A percentile compares a stretch with the other conserved stretches of the same genome.
Conservation (phyloP, 2,113 vertebrate species). For the Chaetodon trifascialis region DNA sequence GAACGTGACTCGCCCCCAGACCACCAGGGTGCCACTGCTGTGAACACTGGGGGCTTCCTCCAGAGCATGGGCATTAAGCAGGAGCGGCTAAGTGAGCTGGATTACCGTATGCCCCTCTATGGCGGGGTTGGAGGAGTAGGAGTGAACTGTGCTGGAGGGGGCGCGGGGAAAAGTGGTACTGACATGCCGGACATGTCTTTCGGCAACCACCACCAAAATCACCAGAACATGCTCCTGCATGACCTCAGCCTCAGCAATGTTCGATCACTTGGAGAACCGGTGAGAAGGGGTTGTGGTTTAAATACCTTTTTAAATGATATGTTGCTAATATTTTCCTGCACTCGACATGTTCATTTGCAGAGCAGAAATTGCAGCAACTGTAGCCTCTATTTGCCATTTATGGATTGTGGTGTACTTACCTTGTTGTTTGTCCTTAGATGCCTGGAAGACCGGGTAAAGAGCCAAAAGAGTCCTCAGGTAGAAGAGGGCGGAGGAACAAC, state of each 20-base stretch:
- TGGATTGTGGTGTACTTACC: background rate
- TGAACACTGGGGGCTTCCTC: slow-evolving; percentile 85
- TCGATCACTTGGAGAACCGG: slow-evolving; percentile 72
- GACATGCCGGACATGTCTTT: slow-evolving; percentile 89
- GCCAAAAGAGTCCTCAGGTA: slow-evolving; percentile 90
- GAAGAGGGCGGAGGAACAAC: slow-evolving; percentile 93
- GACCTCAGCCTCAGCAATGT: slow-evolving; percentile 90
- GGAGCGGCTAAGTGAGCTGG: slow-evolving; percentile 93
- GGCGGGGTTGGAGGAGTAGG: slow-evolving; percentile 80
- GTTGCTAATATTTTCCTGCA: background rate
- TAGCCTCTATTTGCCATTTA: background rate
- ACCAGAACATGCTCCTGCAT: slow-evolving; percentile 91
- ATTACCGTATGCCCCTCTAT: slow-evolving; percentile 87
- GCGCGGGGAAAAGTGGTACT: slow-evolving; percentile 83
- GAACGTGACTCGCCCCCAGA: slow-evolving; percentile 90
- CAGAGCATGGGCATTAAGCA: slow-evolving; percentile 96
- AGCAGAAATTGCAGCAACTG: background rate
- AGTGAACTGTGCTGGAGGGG: slow-evolving; percentile 75
- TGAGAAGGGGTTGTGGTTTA: slow-evolving; percentile 31
- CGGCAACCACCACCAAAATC: slow-evolving; percentile 82
- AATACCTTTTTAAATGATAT: background rate
- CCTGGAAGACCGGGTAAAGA: slow-evolving; percentile 84
- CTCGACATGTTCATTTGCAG: background rate
- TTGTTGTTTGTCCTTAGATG: slow-evolving; percentile 69
- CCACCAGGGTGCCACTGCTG: slow-evolving; percentile 73